These are phyloP conservation scores for Thymelicus sylvestris DNA, from an alignment of 2,888 invertebrate species.

Conservation along the genomic window DNA sequence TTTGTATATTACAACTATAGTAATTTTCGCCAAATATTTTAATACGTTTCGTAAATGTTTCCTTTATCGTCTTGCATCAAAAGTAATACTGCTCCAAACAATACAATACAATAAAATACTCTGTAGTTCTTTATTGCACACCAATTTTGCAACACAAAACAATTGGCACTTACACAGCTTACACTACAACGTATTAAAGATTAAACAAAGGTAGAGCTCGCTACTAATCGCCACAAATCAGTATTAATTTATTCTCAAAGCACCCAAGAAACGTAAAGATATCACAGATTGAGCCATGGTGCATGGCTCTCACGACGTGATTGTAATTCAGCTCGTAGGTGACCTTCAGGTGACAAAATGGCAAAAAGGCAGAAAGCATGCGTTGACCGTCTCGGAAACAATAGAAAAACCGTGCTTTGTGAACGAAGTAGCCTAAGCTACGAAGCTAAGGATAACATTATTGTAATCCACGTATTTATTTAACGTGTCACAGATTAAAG, in stretches of 20 bases:
- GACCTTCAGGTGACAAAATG: slow-evolving; percentile 29
- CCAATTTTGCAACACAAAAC: too few species aligned
- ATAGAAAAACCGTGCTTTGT: slow-evolving; percentile 23
- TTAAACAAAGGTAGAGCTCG: neutral
- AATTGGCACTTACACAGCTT: too few species aligned
- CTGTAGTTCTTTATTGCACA: too few species aligned
- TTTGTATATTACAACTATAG: too few species aligned
- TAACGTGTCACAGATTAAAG: too few species aligned
- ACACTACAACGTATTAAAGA: neutral
- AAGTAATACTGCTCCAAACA: too few species aligned
- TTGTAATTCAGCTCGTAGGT: slow-evolving; percentile 29
- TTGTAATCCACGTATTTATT: neutral
- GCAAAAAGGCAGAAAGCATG: slow-evolving; percentile 3
- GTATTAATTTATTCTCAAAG: slow-evolving; percentile 32
- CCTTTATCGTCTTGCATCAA: too few species aligned
- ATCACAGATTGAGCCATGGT: slow-evolving; percentile 23
- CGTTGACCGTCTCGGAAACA: slow-evolving; percentile 22
- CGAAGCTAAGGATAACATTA: slow-evolving; percentile 3
- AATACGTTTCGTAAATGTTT: too few species aligned
- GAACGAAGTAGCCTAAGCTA: slow-evolving; percentile 13
- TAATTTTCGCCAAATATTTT: too few species aligned
- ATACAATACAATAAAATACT: too few species aligned
- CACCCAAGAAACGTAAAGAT: slow-evolving; percentile 27
- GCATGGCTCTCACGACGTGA: slow-evolving; percentile 26
- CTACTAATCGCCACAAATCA: slow-evolving; percentile 27